phyloP scores from a whole-genome alignment of 2,113 vertebrate genomes.

The Zapus hudsonius region DNA sequence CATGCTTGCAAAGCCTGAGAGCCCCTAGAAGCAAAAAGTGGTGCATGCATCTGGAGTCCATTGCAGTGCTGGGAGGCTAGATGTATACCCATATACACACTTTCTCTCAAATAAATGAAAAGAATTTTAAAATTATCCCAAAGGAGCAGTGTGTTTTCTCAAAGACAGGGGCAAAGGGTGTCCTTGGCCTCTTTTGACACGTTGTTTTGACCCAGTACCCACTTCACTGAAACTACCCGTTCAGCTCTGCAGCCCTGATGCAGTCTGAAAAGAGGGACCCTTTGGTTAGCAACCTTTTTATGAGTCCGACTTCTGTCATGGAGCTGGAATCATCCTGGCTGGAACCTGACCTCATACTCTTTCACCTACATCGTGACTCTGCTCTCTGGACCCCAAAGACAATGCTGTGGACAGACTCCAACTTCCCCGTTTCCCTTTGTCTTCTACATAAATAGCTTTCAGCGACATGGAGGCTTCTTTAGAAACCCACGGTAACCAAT shows the following conservation, averaged over 20 bases:
- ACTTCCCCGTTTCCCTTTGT: constrained; percentile 58
- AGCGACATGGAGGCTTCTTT: constrained; percentile 69
- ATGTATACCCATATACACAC: too few species aligned
- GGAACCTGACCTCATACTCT: not conserved
- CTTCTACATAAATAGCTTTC: constrained; percentile 66
- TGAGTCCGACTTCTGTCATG: constrained; percentile 13
- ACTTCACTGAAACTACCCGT: not conserved
- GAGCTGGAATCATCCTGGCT: not conserved
- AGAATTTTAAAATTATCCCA: not conserved
- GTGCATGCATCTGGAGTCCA: too few species aligned
- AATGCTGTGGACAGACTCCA: constrained; percentile 60
- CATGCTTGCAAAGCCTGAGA: too few species aligned
- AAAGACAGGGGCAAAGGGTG: not conserved
- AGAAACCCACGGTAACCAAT: constrained; percentile 70
- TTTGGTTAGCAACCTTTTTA: not conserved
- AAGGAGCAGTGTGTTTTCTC: not conserved
- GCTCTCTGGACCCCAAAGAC: constrained; percentile 42
- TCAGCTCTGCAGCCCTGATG: constrained; percentile 28
- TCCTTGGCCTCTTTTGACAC: not conserved
- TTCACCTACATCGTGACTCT: not conserved
- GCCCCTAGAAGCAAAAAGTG: too few species aligned
- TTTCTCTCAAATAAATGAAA: too few species aligned
- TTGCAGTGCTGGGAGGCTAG: too few species aligned
- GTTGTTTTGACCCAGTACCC: too few species aligned
- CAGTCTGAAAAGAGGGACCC: constrained; percentile 1